Base-by-base conservation (phyloP, 2,797 vertebrate species). In the Lacerta agilis region DNA sequence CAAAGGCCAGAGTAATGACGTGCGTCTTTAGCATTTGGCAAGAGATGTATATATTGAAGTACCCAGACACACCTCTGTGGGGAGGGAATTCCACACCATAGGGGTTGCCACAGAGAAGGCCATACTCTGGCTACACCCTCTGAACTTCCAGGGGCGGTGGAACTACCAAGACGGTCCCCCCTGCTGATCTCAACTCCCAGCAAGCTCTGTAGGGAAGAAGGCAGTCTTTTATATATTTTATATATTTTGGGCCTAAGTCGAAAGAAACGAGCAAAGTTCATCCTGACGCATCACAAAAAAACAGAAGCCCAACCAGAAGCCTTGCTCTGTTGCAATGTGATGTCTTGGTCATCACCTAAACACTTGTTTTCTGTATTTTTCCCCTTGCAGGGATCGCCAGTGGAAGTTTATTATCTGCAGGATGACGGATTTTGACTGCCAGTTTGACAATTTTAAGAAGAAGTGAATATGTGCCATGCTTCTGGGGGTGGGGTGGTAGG, bases 401-500 rank as follows among this genome's bases (percentile, higher is more conserved):
- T 99, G 99, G 99, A 99, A 99, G 96, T 99, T 99, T 96, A 98
- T 98, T 90, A 94, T 99, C 96, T 99, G 99, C 98, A 98, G 98
- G 93, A 99, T 99, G 98, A 99, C 99, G 43, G 97, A 98, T 71
- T 98, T 98, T 91, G 97, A 99, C 95, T 99, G 99, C 93, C 96
- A 98, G 85, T 99, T 98, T 96, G 96, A 97, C 90, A 99, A 98
- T 90, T 96, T 98, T 89, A 99, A 98, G 95, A 95, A 83, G 36
- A 8, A 86, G n/a, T 6, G 8, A 85, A 58, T 77, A 76, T 66
- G 76, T n/a, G 71, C 55, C 27, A 8, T 3, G 33, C 4, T 64
- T 36, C 11, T 83, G 72, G 91, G 85, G 90, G n/a, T 0, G 81
- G 80, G 49, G 49, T 80, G 13, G 79, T 71, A 76, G 36, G 36